Conservation (phyloP, 2,113 vertebrate species). For the Chloebia gouldiae region DNA sequence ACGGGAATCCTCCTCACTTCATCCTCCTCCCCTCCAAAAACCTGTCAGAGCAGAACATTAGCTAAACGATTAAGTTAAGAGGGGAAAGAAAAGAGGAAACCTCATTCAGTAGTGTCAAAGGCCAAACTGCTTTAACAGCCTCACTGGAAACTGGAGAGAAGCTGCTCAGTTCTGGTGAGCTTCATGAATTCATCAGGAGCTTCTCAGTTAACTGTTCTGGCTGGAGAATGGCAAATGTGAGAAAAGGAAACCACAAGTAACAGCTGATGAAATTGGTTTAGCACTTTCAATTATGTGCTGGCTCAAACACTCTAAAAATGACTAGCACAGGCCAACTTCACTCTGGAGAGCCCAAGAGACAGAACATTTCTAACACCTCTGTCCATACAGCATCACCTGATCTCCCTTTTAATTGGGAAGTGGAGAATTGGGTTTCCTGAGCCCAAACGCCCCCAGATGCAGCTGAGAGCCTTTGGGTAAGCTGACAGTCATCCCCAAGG, state of each 20-base stretch:
- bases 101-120: not conserved
- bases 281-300: not conserved
- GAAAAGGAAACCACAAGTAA: slow-evolving; percentile 49
- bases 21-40: slow-evolving; percentile 19
- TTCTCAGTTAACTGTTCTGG: not conserved
- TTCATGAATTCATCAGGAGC: not conserved
- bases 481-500: not conserved
- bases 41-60: not conserved
- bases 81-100: not conserved
- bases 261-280: slow-evolving; percentile 13
- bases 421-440: not conserved
- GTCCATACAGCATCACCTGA: not conserved
- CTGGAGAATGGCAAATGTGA: not conserved
- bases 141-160: not conserved
- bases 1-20: not conserved
- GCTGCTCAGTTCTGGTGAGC: not conserved
- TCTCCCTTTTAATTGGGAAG: not conserved
- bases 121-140: not conserved
- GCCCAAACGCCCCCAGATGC: not conserved
- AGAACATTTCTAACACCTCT: not conserved
- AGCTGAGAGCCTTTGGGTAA: not conserved
- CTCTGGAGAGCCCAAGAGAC: not conserved
- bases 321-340: not conserved
- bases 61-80: slow-evolving; percentile 14
- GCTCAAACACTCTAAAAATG: not conserved